phyloP scores from a whole-genome alignment of 2,797 vertebrate species.

The Sebastolobus altivelis region DNA sequence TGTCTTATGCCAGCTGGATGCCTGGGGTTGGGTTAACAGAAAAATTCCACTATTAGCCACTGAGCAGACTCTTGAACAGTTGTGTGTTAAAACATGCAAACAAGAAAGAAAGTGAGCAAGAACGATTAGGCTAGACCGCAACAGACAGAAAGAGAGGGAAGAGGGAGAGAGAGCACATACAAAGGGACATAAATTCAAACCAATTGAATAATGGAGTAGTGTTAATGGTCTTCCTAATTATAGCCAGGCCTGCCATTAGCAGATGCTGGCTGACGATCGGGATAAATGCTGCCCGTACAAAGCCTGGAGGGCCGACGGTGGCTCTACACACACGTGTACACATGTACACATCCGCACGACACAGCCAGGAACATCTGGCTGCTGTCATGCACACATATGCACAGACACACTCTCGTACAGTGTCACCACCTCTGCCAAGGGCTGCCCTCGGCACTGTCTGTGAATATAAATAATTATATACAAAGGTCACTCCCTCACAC shows the following conservation, averaged over 20 bases:
- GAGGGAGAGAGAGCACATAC: conserved; percentile 1
- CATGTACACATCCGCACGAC: background rate
- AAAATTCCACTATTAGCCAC: background rate
- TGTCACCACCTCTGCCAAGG: background rate
- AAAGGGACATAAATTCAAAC: conserved; percentile 71
- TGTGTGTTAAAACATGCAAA: conserved; percentile 17
- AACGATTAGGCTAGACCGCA: background rate
- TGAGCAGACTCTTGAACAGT: background rate
- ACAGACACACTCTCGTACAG: background rate
- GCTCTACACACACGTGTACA: conserved; percentile 5
- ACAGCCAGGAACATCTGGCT: conserved; percentile 10
- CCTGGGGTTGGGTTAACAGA: background rate
- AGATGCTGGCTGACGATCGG: conserved; percentile 67
- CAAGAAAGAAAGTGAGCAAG: conserved; percentile 1
- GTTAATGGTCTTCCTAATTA: conserved; percentile 84
- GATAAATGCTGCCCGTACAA: conserved; percentile 39
- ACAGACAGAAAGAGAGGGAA: conserved; percentile 3
- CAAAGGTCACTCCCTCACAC: background rate
- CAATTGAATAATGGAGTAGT: conserved; percentile 84
- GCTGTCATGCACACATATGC: background rate
- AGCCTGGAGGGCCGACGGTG: background rate
- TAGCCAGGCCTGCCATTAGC: conserved; percentile 79
- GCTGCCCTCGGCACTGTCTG: background rate
- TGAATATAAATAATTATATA: background rate
- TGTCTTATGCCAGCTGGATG: background rate